A percentile compares a stretch with the other conserved stretches of the same genome.
These are phyloP conservation scores for Oceanodroma leucorhoa DNA, from an alignment of 2,797 vertebrate species.

Conservation along the genomic window DNA sequence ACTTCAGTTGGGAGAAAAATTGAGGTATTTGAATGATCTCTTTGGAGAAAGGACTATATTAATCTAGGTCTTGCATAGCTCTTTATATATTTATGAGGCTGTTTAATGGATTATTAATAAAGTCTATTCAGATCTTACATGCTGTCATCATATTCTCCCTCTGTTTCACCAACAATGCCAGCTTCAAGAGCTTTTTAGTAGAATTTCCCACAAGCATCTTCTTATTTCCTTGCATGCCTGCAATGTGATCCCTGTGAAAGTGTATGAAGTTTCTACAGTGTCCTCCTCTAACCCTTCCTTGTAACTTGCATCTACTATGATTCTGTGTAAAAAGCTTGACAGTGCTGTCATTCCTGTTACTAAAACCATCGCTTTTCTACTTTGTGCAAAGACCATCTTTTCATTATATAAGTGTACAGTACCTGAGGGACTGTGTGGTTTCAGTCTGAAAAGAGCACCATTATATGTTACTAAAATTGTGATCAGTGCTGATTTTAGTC, in stretches of 20 bases:
- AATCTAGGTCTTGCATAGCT: not conserved
- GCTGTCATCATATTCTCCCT: not conserved
- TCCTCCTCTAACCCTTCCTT: not conserved
- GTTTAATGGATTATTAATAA: constrained; percentile 54
- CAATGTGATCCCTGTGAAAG: not conserved
- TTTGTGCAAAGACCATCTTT: not conserved
- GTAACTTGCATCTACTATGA: not conserved
- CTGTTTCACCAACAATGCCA: not conserved
- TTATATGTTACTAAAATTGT: not conserved
- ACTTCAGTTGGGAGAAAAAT: not conserved
- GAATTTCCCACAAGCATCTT: not conserved
- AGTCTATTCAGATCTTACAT: not conserved
- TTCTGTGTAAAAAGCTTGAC: not conserved
- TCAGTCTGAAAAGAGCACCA: not conserved
- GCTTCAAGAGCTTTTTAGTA: not conserved
- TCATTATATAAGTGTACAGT: not conserved
- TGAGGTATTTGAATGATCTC: not conserved
- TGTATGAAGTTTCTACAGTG: not conserved
- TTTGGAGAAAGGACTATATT: constrained; percentile 20
- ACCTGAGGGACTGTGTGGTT: not conserved
- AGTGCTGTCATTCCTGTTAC: not conserved
- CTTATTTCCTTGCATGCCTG: not conserved
- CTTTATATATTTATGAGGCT: not conserved
- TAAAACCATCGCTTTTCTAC: not conserved
- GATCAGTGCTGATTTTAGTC: not conserved